phyloP scores from a whole-genome alignment of 2,888 invertebrate species.

The Xestia rhomboidea region DNA sequence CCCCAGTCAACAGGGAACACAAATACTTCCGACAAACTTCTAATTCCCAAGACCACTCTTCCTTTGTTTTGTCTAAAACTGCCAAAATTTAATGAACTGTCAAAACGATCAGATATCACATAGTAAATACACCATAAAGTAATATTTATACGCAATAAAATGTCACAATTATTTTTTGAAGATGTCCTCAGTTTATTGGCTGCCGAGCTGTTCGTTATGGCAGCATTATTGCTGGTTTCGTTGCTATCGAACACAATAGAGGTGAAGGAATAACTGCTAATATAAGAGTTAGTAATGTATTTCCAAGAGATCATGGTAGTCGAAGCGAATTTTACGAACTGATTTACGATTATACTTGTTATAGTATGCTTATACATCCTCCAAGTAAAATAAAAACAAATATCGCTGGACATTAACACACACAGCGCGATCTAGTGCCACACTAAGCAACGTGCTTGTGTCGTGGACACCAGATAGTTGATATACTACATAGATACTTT shows the following conservation, averaged over 20 bases:
- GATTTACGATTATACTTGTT: background rate
- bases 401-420: too few relatives aligned
- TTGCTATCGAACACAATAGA: constrained; percentile 38
- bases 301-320: constrained; percentile 13
- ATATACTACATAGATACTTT: too few relatives aligned
- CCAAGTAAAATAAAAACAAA: too few relatives aligned
- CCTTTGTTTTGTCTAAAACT: background rate
- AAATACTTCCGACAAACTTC: background rate
- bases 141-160: constrained; percentile 65
- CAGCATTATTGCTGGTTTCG: constrained; percentile 49
- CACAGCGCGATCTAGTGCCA: too few relatives aligned
- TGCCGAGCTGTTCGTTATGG: constrained; percentile 55
- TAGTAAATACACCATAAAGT: constrained; percentile 53
- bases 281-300: constrained; percentile 32
- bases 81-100: constrained; percentile 40
- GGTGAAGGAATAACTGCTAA: constrained; percentile 35
- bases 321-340: background rate
- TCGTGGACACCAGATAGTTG: too few relatives aligned
- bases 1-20: background rate
- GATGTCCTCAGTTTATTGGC: constrained; percentile 56
- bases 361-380: background rate
- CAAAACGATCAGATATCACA: constrained; percentile 44
- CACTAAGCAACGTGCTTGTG: too few relatives aligned
- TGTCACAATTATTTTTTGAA: constrained; percentile 49
- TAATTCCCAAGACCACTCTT: constrained; percentile 1